Percentiles rank a stretch among this genome's conserved stretches.
Conservation (phyloP, 2,113 vertebrate genomes). For the Herpailurus yagouaroundi region DNA sequence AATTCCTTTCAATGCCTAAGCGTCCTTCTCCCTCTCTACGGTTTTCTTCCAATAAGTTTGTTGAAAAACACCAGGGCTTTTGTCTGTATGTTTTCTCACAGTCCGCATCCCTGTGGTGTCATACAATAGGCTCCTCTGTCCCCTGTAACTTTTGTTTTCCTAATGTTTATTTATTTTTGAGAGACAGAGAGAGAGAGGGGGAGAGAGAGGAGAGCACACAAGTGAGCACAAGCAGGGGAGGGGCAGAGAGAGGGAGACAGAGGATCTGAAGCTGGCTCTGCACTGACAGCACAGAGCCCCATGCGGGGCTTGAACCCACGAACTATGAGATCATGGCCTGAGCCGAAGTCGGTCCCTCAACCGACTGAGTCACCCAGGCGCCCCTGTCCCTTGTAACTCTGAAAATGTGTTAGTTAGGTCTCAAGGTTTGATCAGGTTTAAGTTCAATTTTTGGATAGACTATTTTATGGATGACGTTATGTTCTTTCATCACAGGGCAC, state of each 20-base stretch:
- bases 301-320: no score
- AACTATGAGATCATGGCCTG: no score
- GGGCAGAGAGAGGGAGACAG: no score
- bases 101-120: background rate
- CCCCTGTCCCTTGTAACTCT: background rate
- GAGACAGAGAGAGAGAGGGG: no score
- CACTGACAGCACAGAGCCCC: no score
- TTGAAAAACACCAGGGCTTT: background rate
- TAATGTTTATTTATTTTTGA: no score
- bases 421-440: background rate
- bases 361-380: background rate
- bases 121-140: background rate
- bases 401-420: background rate
- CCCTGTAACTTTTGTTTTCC: background rate
- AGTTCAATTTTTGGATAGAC: background rate
- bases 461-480: background rate
- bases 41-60: background rate
- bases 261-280: no score
- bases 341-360: no score
- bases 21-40: background rate
- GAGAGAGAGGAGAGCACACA: no score
- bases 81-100: background rate
- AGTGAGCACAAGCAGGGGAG: no score
- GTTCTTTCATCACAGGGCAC: background rate
- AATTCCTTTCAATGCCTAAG: background rate